Base-by-base conservation (phyloP, 2,113 vertebrate genomes). In the Misgurnus mizolepis region DNA sequence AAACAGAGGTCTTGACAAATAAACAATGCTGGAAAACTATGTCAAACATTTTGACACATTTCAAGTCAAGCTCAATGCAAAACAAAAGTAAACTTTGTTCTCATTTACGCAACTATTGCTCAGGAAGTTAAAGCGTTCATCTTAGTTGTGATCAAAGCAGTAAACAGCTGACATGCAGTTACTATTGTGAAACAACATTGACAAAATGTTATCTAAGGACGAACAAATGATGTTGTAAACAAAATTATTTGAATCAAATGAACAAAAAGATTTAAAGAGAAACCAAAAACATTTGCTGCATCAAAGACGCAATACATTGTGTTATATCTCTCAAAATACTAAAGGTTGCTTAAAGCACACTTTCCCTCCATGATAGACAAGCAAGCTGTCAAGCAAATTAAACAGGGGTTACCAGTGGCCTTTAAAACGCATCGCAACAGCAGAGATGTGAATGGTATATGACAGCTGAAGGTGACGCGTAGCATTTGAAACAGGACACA, bases 371-470 rank as follows among this genome's bases (percentile, higher is more conserved):
- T 39, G 47, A 69, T 39, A 27, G 47, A 70, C 47, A 53, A 47
- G 4, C 12, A 8, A 41, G 62, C 39, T 11, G 65, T 18, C 41
- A 11, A 15, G 9, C 55, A 8, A 18, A n/a, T 58, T 58, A 18
- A n/a, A n/a, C 55, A n/a, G 2, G 55, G 7, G n/a, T 53, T 18
- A 58, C 18, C n/a, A 58, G n/a, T 18, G 5, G 1, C 17, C 15
- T 34, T 5, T 17, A 17, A 7, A 18, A 47, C n/a, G 66, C 9
- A 18, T n/a, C 61, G 3, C 45, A 10, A 43, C 18, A 11, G 6
- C 5, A 9, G 7, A 67, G 85, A 83, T 67, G 82, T 86, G 78
- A 88, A 80, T 11, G 0, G 17, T 22, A 14, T 22, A 62, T 50
- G 61, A 69, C 49, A 12, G 27, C 11, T 1, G n/a, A 17, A 18